Conservation (phyloP, 2,797 vertebrate species). For the Florisuga fusca region DNA sequence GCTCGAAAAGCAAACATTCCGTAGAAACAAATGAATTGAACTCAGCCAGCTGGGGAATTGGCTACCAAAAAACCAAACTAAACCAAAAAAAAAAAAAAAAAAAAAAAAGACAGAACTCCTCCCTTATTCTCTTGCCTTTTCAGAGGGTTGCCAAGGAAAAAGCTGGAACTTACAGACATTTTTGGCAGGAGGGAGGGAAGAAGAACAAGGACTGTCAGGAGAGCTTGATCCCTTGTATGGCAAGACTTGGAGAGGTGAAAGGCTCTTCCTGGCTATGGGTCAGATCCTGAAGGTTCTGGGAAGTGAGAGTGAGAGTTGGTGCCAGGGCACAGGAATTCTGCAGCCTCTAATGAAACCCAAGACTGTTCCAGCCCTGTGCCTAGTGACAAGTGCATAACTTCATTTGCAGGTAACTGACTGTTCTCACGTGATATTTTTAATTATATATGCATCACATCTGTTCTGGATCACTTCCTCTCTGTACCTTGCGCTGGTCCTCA, state of each 20-base stretch:
- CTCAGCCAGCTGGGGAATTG: neutral
- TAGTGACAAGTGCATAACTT: neutral
- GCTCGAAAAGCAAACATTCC: conserved; percentile 37
- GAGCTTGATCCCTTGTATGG: neutral
- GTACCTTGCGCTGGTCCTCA: neutral
- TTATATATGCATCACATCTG: neutral
- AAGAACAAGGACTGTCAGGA: neutral
- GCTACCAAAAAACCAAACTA: neutral
- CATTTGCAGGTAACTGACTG: neutral
- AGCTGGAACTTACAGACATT: neutral
- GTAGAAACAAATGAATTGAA: conserved; percentile 29
- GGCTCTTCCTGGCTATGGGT: neutral
- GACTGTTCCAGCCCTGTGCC: neutral
- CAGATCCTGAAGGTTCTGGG: neutral
- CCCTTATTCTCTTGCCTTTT: neutral
- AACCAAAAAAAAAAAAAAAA: neutral
- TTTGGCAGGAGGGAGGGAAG: neutral
- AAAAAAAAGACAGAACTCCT: neutral
- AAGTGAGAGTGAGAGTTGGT: neutral
- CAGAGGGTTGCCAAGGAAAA: neutral
- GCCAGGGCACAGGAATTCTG: neutral
- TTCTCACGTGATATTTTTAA: neutral
- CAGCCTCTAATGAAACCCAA: neutral
- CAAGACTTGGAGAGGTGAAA: neutral
- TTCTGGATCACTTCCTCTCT: neutral